Evolutionary conservation across 2,113 vertebrate genomes (phyloP).

Genomic region (Stercorarius parasiticus): DNA sequence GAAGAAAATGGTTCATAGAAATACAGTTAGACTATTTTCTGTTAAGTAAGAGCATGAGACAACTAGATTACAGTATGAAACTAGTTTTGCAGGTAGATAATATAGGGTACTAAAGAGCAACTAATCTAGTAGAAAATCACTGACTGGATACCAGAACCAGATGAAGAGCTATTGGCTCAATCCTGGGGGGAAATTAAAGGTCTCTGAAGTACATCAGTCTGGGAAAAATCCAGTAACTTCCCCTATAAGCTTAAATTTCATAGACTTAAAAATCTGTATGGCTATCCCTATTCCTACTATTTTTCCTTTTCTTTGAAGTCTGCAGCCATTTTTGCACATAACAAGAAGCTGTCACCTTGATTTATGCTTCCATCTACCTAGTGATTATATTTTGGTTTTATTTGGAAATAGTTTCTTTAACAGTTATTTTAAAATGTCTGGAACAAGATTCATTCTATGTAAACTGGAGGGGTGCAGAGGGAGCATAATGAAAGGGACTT

Average conservation of each 20-base stretch:
- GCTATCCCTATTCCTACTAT: neutral
- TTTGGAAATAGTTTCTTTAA: neutral
- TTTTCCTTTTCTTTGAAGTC: neutral
- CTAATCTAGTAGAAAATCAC: neutral
- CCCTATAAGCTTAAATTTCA: neutral
- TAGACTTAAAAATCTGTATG: neutral
- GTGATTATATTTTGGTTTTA: neutral
- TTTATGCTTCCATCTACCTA: neutral
- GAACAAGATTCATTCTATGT: neutral
- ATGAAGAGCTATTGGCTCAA: neutral
- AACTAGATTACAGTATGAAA: neutral
- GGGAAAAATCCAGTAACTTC: neutral
- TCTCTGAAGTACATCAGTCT: neutral
- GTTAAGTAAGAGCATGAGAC: neutral
- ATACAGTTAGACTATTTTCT: neutral
- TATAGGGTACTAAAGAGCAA: neutral
- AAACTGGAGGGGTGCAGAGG: neutral
- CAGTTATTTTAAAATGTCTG: neutral
- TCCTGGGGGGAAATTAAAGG: neutral
- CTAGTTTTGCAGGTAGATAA: neutral
- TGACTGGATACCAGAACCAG: neutral
- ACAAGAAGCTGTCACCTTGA: neutral
- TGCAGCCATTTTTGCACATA: neutral
- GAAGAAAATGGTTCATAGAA: neutral
- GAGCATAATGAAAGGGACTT: neutral